These are phyloP conservation scores for Drosophila aldrichi DNA, from an alignment of 2,888 invertebrate species.

Conservation along the genomic window DNA sequence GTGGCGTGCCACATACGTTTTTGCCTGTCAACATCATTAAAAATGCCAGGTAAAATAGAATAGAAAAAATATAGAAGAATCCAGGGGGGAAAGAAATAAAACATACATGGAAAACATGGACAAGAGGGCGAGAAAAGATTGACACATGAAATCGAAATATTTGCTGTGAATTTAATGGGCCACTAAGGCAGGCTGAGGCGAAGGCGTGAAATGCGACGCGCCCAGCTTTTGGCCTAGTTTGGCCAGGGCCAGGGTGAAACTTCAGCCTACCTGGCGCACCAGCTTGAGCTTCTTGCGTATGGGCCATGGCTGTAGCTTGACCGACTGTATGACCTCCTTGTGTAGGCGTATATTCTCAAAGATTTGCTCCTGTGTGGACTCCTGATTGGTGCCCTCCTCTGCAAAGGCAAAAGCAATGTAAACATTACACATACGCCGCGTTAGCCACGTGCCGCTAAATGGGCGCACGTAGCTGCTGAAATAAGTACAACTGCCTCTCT, in stretches of 20 bases:
- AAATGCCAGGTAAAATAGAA: constrained; percentile 42
- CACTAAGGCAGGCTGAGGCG: constrained; percentile 3
- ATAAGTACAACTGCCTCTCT: constrained; percentile 54
- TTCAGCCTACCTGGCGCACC: constrained; percentile 88
- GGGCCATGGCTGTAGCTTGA: constrained; percentile 94
- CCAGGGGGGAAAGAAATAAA: background rate
- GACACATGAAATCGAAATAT: constrained; percentile 72
- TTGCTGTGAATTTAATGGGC: constrained; percentile 66
- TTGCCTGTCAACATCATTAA: constrained; percentile 87
- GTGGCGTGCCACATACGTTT: constrained; percentile 94
- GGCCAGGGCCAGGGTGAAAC: no score
- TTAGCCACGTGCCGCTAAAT: constrained; percentile 56
- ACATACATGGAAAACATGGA: background rate
- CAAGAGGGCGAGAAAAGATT: constrained; percentile 45
- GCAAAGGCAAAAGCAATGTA: constrained; percentile 73
- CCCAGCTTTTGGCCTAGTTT: constrained; percentile 36
- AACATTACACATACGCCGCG: constrained; percentile 84
- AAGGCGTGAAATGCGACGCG: constrained; percentile 63
- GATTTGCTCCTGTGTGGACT: constrained; percentile 93
- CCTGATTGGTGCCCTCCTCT: constrained; percentile 88
- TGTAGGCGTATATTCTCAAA: constrained; percentile 95
- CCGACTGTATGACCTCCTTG: constrained; percentile 95
- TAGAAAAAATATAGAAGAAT: background rate
- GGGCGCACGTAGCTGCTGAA: constrained; percentile 65
- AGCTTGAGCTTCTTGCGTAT: constrained; percentile 93